phyloP scores from a whole-genome alignment of 2,888 invertebrate species.

The Cyaniris semiargus region DNA sequence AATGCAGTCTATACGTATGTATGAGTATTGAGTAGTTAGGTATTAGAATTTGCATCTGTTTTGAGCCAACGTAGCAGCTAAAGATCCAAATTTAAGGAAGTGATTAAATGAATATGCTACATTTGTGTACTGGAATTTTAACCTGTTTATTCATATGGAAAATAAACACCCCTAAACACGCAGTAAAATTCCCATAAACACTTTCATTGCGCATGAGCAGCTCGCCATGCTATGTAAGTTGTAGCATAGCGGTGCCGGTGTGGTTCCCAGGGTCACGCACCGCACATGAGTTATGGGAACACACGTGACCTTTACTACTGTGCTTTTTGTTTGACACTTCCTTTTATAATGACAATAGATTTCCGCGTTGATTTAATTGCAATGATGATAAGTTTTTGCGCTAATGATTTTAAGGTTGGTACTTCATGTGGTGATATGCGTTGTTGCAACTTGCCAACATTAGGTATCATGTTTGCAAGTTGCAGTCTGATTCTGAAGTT shows the following conservation, averaged over 20 bases:
- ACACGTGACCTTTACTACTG: constrained; percentile 28
- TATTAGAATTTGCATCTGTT: no score
- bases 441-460: background rate
- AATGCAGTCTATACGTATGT: no score
- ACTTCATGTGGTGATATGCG: background rate
- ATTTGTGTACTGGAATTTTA: background rate
- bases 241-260: constrained; percentile 21
- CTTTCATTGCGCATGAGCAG: constrained; percentile 21
- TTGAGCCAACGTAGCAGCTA: no score
- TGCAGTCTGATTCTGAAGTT: no score
- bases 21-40: no score
- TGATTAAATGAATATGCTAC: background rate
- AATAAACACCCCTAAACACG: background rate
- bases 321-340: constrained; percentile 27
- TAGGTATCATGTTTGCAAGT: no score
- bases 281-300: constrained; percentile 40
- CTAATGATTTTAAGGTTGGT: background rate
- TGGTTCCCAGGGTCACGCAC: constrained; percentile 20
- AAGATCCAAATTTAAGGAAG: no score
- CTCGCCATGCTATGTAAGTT: constrained; percentile 28
- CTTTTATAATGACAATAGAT: constrained; percentile 20
- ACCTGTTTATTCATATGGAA: background rate
- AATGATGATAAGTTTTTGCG: background rate
- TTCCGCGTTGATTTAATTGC: constrained; percentile 13
- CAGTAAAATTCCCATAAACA: constrained; percentile 27